These are phyloP conservation scores for Hofmannophila pseudospretella DNA, from an alignment of 2,888 invertebrate genomes.

Conservation along the genomic window DNA sequence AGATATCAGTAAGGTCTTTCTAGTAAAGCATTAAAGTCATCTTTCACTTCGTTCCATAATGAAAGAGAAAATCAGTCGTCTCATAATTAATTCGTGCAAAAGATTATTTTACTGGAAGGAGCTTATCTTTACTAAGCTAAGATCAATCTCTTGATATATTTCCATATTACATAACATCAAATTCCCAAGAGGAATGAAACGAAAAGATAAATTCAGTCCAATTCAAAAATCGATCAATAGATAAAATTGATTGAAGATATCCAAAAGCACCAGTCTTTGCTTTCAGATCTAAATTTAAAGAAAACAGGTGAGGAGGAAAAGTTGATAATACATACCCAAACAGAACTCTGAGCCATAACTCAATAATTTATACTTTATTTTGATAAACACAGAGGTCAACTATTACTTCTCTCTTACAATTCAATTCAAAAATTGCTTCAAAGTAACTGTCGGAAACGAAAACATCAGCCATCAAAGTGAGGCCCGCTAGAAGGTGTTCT, in stretches of 20 bases:
- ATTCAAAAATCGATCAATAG: conserved; percentile 40
- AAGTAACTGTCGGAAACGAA: conserved; percentile 24
- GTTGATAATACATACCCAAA: conserved; percentile 17
- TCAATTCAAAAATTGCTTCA: conserved; percentile 16
- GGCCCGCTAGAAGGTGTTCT: conserved; percentile 37
- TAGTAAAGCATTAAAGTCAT: conserved; percentile 27
- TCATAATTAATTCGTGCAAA: neutral
- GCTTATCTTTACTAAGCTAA: conserved; percentile 57
- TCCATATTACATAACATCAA: conserved; percentile 53
- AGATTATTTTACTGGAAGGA: conserved; percentile 63
- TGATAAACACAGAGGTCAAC: conserved; percentile 21
- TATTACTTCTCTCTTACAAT: conserved; percentile 28
- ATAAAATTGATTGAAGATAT: conserved; percentile 52
- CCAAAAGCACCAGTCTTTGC: conserved; percentile 73
- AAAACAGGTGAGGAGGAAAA: conserved; percentile 31
- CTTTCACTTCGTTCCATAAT: neutral
- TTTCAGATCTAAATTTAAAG: conserved; percentile 35
- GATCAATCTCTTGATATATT: conserved; percentile 55
- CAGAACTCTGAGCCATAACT: no score
- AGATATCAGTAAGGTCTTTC: conserved; percentile 56
- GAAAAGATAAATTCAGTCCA: conserved; percentile 61
- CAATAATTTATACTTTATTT: no score
- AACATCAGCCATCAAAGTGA: conserved; percentile 27
- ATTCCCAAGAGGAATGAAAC: conserved; percentile 76
- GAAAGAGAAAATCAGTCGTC: neutral